Evolutionary conservation across 2,113 vertebrate species (phyloP).

Genomic region (Bubalus kerabau): DNA sequence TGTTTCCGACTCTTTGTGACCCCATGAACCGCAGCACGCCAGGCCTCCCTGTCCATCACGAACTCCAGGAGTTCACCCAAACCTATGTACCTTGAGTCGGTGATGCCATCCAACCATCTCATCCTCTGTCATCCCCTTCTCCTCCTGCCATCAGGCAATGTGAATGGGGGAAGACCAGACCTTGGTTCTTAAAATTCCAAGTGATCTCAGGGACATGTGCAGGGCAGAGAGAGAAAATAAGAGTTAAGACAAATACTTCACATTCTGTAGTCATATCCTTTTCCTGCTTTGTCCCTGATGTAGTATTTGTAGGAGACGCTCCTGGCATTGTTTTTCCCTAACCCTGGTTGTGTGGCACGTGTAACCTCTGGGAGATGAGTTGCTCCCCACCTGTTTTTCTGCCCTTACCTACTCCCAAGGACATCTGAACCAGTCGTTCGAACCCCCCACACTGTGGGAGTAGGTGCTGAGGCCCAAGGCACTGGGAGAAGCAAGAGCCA

Average conservation of each 20-base stretch:
- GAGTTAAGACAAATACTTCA: not conserved
- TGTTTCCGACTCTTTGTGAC: no score
- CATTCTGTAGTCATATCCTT: not conserved
- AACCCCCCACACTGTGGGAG: no score
- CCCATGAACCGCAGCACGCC: no score
- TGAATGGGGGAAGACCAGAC: not conserved
- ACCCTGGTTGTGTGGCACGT: not conserved
- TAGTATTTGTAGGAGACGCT: not conserved
- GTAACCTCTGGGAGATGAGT: not conserved
- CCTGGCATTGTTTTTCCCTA: not conserved
- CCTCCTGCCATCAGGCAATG: not conserved
- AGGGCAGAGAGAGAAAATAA: not conserved
- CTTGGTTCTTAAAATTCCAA: not conserved
- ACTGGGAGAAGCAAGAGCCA: not conserved
- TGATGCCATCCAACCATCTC: no score
- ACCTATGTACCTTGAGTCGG: no score
- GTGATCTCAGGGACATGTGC: not conserved
- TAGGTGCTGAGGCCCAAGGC: not conserved
- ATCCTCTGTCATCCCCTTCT: not conserved
- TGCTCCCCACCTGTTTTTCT: not conserved
- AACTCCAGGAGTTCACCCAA: no score
- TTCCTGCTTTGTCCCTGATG: not conserved
- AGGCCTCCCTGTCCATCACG: no score
- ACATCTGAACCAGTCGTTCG: not conserved
- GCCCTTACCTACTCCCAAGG: not conserved